Conservation (phyloP, 2,888 invertebrate species). For the Suillia variegata region DNA sequence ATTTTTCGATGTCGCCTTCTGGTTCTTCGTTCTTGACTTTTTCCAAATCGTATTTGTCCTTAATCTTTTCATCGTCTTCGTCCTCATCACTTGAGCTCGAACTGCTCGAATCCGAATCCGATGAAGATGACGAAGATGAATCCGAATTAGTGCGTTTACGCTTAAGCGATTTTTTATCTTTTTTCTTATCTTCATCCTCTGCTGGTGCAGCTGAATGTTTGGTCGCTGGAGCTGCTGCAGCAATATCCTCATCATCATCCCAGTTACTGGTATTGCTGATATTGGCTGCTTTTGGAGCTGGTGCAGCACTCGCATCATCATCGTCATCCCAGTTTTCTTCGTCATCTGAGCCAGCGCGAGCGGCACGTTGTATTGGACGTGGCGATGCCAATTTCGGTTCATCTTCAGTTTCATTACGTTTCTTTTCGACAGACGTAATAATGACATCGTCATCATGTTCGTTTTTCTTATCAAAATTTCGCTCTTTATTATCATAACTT, state of each 20-base stretch:
- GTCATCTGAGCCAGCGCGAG: slow-evolving; percentile 44
- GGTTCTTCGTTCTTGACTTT: slow-evolving; percentile 32
- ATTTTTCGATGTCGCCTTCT: slow-evolving; percentile 59
- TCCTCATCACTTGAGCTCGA: slow-evolving; percentile 53
- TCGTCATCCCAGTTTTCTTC: slow-evolving; percentile 56
- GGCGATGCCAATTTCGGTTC: slow-evolving; percentile 47
- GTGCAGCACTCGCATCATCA: slow-evolving; percentile 55
- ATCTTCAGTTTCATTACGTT: slow-evolving; percentile 30
- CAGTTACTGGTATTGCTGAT: background rate
- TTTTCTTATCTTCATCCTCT: slow-evolving; percentile 28
- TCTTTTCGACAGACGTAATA: slow-evolving; percentile 46
- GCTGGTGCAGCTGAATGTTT: slow-evolving; percentile 18
- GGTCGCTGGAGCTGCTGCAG: background rate
- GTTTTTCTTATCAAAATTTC: slow-evolving; percentile 10
- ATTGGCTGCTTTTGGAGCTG: slow-evolving; percentile 31
- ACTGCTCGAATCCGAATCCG: slow-evolving; percentile 50
- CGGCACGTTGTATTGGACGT: slow-evolving; percentile 27
- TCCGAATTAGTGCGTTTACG: slow-evolving; percentile 44
- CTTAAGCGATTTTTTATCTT: slow-evolving; percentile 36
- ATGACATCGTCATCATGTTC: slow-evolving; percentile 45
- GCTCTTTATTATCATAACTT: slow-evolving; percentile 35
- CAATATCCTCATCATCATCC: slow-evolving; percentile 16
- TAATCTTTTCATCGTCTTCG: slow-evolving; percentile 58
- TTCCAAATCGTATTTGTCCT: slow-evolving; percentile 51
- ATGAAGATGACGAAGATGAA: slow-evolving; percentile 46